These are phyloP conservation scores for Perizoma flavofasciatum DNA, from an alignment of 2,888 invertebrate species.

Conservation along the genomic window DNA sequence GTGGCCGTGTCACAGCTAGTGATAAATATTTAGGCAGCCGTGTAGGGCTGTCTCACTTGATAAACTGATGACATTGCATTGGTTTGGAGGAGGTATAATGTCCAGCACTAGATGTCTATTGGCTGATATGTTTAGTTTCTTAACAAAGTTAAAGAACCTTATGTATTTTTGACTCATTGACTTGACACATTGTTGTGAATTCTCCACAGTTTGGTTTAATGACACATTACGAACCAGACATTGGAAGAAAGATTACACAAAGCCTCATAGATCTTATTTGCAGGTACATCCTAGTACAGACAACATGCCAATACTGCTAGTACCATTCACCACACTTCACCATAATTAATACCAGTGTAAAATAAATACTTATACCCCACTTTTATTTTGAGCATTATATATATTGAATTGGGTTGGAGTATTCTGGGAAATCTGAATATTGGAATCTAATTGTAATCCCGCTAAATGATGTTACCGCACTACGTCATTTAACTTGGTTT, in stretches of 20 bases:
- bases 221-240: conserved; percentile 93
- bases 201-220: conserved; percentile 92
- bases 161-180: not conserved
- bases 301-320: conserved; percentile 66
- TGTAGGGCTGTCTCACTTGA: no score
- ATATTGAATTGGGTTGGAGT: conserved; percentile 34
- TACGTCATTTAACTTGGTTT: no score
- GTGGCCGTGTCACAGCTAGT: no score
- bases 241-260: conserved; percentile 93
- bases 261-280: conserved; percentile 95
- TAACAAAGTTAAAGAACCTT: no score
- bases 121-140: no score
- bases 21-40: no score
- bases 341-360: conserved; percentile 43
- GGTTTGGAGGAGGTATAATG: no score
- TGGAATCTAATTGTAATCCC: conserved; percentile 17
- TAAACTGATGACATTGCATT: no score
- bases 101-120: no score
- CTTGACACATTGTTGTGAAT: conserved; percentile 41
- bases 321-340: conserved; percentile 68
- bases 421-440: conserved; percentile 29
- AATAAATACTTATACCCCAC: conserved; percentile 42
- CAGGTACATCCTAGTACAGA: conserved; percentile 87
- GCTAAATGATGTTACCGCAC: no score
- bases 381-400: conserved; percentile 13